A percentile compares a stretch with the other conserved stretches of the same genome.
Conservation (phyloP, 2,113 vertebrate species). For the Onychostruthus taczanowskii region DNA sequence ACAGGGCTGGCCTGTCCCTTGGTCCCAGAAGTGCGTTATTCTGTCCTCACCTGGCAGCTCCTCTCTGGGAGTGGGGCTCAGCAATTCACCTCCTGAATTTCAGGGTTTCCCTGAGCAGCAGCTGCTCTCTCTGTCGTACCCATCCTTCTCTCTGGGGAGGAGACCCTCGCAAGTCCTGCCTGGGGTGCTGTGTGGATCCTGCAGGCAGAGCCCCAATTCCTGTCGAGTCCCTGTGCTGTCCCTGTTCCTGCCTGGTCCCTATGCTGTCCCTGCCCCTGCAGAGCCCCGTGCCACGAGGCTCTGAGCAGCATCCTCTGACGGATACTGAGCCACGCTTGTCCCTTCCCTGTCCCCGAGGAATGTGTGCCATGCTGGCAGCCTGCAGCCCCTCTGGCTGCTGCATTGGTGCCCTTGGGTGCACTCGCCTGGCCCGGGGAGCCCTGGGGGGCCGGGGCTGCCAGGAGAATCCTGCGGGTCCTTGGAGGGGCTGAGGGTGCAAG, state of each 20-base stretch:
- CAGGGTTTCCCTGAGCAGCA: neutral
- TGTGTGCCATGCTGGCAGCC: accelerated
- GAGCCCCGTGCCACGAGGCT: accelerated
- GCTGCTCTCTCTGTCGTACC: neutral
- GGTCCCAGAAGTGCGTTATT: accelerated
- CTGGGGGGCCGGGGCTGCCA: accelerated
- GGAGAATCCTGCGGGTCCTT: accelerated
- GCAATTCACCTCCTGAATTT: neutral
- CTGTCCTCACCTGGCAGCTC: neutral
- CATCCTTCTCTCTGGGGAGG: neutral
- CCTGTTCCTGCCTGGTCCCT: neutral
- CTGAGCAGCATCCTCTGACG: neutral
- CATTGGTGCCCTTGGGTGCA: neutral
- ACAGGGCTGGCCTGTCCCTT: neutral
- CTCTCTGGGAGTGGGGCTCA: accelerated
- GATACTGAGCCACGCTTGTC: neutral
- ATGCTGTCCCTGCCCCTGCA: neutral
- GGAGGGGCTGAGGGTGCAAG: accelerated
- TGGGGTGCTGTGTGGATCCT: neutral
- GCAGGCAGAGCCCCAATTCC: neutral
- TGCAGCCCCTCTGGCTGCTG: neutral
- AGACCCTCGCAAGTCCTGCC: neutral
- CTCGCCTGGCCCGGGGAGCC: accelerated
- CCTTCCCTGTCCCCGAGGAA: neutral
- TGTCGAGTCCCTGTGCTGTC: too few relatives aligned